Percentiles rank a stretch among this genome's conserved stretches.
Conservation (phyloP, 2,888 invertebrate genomes). For the Lasioglossum zephyrum region DNA sequence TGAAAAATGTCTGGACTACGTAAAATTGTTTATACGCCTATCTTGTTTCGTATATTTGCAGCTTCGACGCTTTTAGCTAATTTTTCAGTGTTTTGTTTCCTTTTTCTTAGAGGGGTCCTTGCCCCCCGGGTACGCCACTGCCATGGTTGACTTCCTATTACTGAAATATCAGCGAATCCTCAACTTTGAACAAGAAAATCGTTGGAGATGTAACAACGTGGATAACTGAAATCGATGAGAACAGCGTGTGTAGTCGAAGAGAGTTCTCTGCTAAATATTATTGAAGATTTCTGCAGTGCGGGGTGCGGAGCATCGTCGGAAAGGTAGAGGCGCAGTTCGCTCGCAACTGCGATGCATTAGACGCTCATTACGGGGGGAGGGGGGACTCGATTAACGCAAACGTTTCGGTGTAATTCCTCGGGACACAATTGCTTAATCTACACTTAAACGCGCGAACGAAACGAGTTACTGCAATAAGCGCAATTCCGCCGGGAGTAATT, state of each 20-base stretch:
- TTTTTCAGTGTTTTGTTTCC: too few species aligned
- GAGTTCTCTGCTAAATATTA: not conserved
- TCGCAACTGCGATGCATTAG: conserved; percentile 33
- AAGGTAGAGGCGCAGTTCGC: conserved; percentile 14
- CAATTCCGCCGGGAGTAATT: conserved; percentile 42
- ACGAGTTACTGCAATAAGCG: conserved; percentile 37
- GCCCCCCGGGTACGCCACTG: too few species aligned
- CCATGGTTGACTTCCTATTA: too few species aligned
- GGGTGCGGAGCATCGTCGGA: not conserved
- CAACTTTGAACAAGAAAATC: not conserved
- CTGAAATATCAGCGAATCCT: not conserved
- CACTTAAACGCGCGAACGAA: conserved; percentile 26
- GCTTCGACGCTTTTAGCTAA: not conserved
- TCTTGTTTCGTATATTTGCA: not conserved
- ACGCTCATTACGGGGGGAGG: conserved; percentile 25
- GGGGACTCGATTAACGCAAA: conserved; percentile 37
- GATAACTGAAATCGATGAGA: not conserved
- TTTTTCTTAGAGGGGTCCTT: too few species aligned
- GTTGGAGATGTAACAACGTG: not conserved
- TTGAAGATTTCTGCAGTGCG: not conserved
- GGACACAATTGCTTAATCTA: conserved; percentile 43
- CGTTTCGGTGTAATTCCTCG: conserved; percentile 31
- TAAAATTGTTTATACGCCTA: not conserved
- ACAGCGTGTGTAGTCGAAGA: not conserved
- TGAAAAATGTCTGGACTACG: not conserved